Base-by-base conservation (phyloP, 1,140 invertebrate genomes). In the Nasonia giraulti region DNA sequence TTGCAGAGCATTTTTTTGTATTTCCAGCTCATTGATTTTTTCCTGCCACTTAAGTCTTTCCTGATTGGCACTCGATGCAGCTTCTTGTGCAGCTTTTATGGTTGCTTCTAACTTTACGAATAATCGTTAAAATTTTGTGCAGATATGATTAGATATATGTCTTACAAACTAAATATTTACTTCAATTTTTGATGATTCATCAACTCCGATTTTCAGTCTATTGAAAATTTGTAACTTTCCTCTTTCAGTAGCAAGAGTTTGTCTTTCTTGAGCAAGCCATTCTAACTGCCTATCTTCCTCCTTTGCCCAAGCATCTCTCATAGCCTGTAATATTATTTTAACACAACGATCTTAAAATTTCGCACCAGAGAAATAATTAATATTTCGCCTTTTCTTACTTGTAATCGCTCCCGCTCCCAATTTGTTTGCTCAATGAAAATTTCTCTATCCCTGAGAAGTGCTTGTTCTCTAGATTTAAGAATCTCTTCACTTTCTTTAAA, bases 21-120 rank as follows among this genome's bases (percentile, higher is more conserved):
- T 68, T 84, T 92, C 88, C 20, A 92, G 71, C 81, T 90, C 87
- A 44, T 88, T 85, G 5, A 89, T 84, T 88, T 88, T 92, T 82
- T 92, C 89, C 82, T 90, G 89, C 92, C 92, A 93, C 79, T 89
- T 90, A 47, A 89, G 77, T 85, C 85, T 90, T 83, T 92, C 91
- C 27, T 82, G 83, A 80, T 89, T 88, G 14, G 91, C 90, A 75
- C 80, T 86, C 44, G 80, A 71, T 27, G 86, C 84, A 50, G 90
- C 90, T 55, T 91, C 88, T 82, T 91, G 89, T 20, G 91, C 91
- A 47, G 90, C 86, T 88, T 90, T 91, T 79, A 92, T 89, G 73
- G 91, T 90, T 23, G 89, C 89, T 87, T 92, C 88, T 27, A 91
- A 85, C 91, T 93, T 10, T 76, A 82, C 69, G 82, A 66, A 71